Evolutionary conservation across 1,140 invertebrate genomes (phyloP), one percentile per base, ranked within the genome.

Genomic region (Drosophila chauvacae): DNA sequence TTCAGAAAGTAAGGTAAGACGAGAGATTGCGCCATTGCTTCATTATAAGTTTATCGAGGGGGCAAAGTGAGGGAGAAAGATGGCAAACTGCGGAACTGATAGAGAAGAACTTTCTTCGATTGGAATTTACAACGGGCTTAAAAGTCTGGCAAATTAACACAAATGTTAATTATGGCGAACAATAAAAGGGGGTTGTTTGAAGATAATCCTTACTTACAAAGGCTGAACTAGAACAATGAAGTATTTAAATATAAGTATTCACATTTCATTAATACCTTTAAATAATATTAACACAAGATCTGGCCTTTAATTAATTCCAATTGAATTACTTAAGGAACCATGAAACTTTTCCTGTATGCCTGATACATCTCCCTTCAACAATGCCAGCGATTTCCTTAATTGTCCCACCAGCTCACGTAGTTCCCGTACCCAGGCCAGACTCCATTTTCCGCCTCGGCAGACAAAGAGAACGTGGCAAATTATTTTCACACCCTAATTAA

Each of bases 401-500:
- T 73, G 48, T 41, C 33, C 47, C 41, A 53, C 23, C 75, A 71
- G 45, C 75, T 78, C 76, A 78, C 76, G 75, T 78, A 78, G 50
- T 41, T 18, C 47, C 26, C 42, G 14, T 20, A 14, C 42, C 47
- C 30, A 57, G 10, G 18, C 28, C 28, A 11, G 30, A 33, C 35
- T 42, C 56, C 42, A 61, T 77, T 77, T 77, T 77, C 55, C 14
- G 39, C 41, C 20, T 47, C 55, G 62, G 28, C 76, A 70, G 64
- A 55, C 57, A 44, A 58, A 39, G 39, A 28, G 23, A 79, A 78
- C 57, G 65, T 78, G 65, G 65, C 77, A 79, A 79, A 79, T 79
- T 79, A 79, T 73, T 79, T 73, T 73, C 57, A 80, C 77, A 80
- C 77, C 55, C 77, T 73, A 79, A 79, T 79, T 79, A 79, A 79